phyloP scores from a whole-genome alignment of 2,888 invertebrate genomes.

The Noctuana brunneofusca region DNA sequence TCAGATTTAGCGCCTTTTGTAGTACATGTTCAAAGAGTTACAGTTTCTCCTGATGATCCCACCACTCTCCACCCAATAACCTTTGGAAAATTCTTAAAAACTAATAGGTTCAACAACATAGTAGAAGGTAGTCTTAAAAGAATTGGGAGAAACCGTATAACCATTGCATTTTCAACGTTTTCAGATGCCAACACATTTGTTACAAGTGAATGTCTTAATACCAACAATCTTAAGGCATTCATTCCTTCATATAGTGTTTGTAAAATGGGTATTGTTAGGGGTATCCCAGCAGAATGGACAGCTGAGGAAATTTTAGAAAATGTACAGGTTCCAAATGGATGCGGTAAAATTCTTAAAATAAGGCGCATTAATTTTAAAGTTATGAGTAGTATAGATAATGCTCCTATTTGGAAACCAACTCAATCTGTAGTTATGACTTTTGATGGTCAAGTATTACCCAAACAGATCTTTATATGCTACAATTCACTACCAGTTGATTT shows the following conservation, averaged over 20 bases:
- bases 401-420: neutral
- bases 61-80: neutral
- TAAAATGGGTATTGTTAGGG: neutral
- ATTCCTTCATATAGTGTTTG: neutral
- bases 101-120: neutral
- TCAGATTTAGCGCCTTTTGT: neutral
- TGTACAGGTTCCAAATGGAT: neutral
- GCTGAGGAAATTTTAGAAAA: neutral
- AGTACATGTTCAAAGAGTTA: neutral
- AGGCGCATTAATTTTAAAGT: neutral
- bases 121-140: neutral
- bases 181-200: neutral
- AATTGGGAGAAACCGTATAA: constrained; percentile 2
- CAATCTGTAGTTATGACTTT: neutral
- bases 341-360: neutral
- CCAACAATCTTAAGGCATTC: neutral
- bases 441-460: neutral
- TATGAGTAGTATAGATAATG: neutral
- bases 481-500: neutral
- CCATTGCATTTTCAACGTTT: neutral
- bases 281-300: constrained; percentile 5
- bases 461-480: neutral
- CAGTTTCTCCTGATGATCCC: neutral
- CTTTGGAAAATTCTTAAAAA: neutral
- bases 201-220: neutral